These are phyloP conservation scores for Atractosteus spatula DNA, from an alignment of 2,113 vertebrate genomes.

Conservation along the genomic window DNA sequence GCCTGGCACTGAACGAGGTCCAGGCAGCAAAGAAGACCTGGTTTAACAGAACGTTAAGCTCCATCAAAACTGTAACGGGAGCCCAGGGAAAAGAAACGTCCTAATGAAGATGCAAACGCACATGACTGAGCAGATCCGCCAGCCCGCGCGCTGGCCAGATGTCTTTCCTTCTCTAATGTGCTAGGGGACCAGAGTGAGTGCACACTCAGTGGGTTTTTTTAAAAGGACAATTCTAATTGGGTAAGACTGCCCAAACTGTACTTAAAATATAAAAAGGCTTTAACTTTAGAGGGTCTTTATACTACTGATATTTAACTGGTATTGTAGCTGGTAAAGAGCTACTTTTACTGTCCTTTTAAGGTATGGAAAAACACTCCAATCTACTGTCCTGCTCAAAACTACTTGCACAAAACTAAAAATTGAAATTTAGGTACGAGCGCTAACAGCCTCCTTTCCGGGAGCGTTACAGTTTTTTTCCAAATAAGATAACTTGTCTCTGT, in stretches of 20 bases:
- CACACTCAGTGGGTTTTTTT: constrained; percentile 45
- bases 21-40: constrained; percentile 98
- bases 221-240: constrained; percentile 56
- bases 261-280: constrained; percentile 50
- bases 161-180: constrained; percentile 64
- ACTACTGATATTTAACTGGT: constrained; percentile 81
- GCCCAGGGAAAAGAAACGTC: constrained; percentile 95
- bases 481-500: constrained; percentile 41
- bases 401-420: constrained; percentile 63
- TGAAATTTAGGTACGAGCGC: constrained; percentile 68
- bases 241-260: constrained; percentile 35
- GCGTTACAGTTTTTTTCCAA: constrained; percentile 46
- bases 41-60: constrained; percentile 97
- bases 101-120: constrained; percentile 58
- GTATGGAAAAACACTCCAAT: constrained; percentile 60
- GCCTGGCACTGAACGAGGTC: constrained; percentile 90
- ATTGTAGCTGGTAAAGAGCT: constrained; percentile 44
- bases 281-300: constrained; percentile 67
- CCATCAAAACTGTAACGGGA: constrained; percentile 96
- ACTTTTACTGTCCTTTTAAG: constrained; percentile 39
- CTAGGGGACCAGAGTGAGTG: constrained; percentile 68
- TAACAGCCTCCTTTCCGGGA: constrained; percentile 52
- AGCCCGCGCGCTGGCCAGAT: constrained; percentile 72
- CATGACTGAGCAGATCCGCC: constrained; percentile 58
- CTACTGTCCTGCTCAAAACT: constrained; percentile 55